A percentile compares a stretch with the other conserved stretches of the same genome.
Evolutionary conservation across 2,113 vertebrate genomes (phyloP).

Genomic region (Eurypyga helias): DNA sequence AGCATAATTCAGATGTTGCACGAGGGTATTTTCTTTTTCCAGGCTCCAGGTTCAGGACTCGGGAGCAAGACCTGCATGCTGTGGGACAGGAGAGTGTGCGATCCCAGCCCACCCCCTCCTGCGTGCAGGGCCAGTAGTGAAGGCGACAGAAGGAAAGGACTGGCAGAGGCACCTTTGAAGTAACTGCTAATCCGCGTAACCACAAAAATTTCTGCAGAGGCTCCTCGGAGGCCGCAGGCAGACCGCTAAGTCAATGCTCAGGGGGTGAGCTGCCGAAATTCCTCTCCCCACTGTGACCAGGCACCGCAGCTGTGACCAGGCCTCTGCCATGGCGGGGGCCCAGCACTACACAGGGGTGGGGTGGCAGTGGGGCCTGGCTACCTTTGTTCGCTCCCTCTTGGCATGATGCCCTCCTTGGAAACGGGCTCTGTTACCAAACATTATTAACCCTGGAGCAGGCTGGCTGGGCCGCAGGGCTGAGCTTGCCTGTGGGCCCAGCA

Average conservation of each 20-base stretch:
- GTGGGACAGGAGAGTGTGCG: accelerated
- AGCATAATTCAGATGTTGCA: neutral
- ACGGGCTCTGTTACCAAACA: accelerated
- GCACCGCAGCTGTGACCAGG: too few relatives aligned
- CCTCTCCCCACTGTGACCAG: accelerated
- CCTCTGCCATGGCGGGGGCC: neutral
- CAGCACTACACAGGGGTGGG: too few relatives aligned
- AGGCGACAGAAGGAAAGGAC: neutral
- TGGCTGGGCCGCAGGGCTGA: accelerated
- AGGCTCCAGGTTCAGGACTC: accelerated
- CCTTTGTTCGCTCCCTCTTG: accelerated
- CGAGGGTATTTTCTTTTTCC: neutral
- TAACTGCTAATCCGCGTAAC: neutral
- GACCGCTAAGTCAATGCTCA: accelerated
- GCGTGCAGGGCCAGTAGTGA: accelerated
- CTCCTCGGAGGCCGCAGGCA: neutral
- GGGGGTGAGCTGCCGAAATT: too few relatives aligned
- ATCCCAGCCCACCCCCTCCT: neutral
- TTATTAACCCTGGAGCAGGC: neutral
- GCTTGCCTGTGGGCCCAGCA: accelerated
- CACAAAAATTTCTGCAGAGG: neutral
- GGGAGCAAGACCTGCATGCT: accelerated
- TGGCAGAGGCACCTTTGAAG: neutral
- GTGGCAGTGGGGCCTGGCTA: accelerated
- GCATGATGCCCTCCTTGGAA: neutral